A percentile compares a stretch with the other conserved stretches of the same genome.
Evolutionary conservation across 2,888 invertebrate species (phyloP).

Genomic region (Poecilobothrus nobilitatus): DNA sequence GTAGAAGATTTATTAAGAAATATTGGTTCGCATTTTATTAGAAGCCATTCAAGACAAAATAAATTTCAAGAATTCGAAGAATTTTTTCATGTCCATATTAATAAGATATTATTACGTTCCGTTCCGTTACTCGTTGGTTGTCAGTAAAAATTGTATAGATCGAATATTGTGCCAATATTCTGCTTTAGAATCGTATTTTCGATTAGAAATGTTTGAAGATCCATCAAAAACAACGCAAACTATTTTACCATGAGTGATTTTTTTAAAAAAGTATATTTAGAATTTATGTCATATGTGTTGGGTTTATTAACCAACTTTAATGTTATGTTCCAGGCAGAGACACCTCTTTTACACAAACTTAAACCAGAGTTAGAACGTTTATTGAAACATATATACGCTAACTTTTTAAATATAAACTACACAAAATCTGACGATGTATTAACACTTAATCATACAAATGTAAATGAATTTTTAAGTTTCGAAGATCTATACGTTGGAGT

Average conservation of each 20-base stretch:
- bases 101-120: background rate
- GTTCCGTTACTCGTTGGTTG: background rate
- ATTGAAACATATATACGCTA: background rate
- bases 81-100: background rate
- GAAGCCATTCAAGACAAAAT: background rate
- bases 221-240: constrained; percentile 8
- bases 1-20: background rate
- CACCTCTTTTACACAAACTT: constrained; percentile 7
- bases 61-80: background rate
- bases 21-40: background rate
- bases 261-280: constrained; percentile 7
- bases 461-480: background rate
- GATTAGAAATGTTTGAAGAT: background rate
- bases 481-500: background rate
- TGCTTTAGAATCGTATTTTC: background rate
- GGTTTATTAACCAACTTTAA: constrained; percentile 12
- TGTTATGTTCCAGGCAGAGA: constrained; percentile 11
- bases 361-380: constrained; percentile 9
- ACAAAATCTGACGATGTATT: background rate
- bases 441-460: background rate
- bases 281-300: constrained; percentile 9
- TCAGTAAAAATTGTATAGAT: background rate
- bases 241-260: constrained; percentile 9
- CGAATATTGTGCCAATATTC: background rate
- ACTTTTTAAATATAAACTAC: background rate